phyloP scores from a whole-genome alignment of 2,113 vertebrate species.

The Megaceryle maxima region DNA sequence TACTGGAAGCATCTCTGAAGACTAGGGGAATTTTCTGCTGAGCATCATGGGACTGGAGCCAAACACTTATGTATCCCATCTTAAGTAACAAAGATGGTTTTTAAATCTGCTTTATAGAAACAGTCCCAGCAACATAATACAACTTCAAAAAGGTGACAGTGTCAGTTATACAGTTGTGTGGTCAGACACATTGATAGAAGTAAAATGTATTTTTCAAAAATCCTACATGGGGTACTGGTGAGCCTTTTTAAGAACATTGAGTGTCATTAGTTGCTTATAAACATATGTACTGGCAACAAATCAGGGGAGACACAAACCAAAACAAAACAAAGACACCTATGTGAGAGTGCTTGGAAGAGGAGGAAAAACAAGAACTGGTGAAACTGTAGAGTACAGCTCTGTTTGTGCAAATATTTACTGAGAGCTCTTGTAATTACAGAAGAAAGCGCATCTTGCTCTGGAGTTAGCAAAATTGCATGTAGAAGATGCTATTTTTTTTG shows the following conservation, averaged over 20 bases:
- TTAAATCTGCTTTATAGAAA: not conserved
- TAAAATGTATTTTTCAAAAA: not conserved
- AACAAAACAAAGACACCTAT: not conserved
- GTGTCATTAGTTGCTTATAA: not conserved
- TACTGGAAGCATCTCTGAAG: not conserved
- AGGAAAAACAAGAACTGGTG: not conserved
- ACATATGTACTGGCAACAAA: not conserved
- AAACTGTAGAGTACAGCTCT: not conserved
- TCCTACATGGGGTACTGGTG: not conserved
- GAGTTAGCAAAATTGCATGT: not conserved
- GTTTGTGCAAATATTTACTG: not conserved
- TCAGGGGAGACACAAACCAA: not conserved
- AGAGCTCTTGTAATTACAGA: not conserved
- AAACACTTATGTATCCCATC: not conserved
- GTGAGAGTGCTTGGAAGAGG: not conserved
- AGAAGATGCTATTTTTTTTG: not conserved
- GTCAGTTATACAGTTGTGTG: not conserved
- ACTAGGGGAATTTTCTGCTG: not conserved
- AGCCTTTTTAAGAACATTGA: not conserved
- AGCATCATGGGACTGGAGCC: not conserved
- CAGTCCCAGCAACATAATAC: not conserved
- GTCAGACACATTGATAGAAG: not conserved
- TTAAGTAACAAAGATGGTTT: not conserved
- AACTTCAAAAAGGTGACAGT: not conserved
- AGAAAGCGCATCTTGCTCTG: not conserved